Evolutionary conservation across 2,113 vertebrate species (phyloP), one percentile per base, ranked within the genome.

Genomic region (Ptychochromis oligacanthus): DNA sequence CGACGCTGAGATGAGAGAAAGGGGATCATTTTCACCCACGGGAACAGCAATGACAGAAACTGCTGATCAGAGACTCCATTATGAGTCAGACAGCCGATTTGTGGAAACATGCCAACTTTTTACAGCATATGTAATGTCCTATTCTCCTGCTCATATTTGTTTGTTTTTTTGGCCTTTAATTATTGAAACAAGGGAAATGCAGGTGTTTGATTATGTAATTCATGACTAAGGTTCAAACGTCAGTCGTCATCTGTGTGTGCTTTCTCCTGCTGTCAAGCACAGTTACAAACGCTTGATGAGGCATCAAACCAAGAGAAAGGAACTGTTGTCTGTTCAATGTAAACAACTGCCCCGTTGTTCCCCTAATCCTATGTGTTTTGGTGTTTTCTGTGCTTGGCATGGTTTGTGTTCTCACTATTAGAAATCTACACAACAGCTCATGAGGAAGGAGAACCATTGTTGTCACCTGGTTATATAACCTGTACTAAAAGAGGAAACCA

Each of bases 181-280:
- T 65, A 14, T 24, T 5, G 36, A 64, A 84, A 92, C 46, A 49
- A 43, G 55, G 60, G 26, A 55, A 81, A 72, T 86, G 81, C 88
- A 90, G 87, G 87, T 92, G 86, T 89, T 82, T 65, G 84, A 57
- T 88, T 85, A 77, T 64, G 17, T 62, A 86, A 89, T 40, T 12
- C 59, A 78, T 91, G 89, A 91, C 80, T 87, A 85, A 84, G 84
- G 70, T 75, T 54, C 80, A 82, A 82, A 79, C 61, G 82, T 86
- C 84, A 90, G 7, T 76, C 6, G 28, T 87, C 87, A 75, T 88
- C 83, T 85, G 87, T 34, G 83, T 72, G 79, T 54, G 57, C 83
- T 78, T 49, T 79, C 81, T 88, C 88, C 89, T 92, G 76, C 89
- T 92, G 92, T 81, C 75, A 28, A 57, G 56, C 75, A 52, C 77